Conservation (phyloP, 2,888 invertebrate species). For the Dicycla oo region DNA sequence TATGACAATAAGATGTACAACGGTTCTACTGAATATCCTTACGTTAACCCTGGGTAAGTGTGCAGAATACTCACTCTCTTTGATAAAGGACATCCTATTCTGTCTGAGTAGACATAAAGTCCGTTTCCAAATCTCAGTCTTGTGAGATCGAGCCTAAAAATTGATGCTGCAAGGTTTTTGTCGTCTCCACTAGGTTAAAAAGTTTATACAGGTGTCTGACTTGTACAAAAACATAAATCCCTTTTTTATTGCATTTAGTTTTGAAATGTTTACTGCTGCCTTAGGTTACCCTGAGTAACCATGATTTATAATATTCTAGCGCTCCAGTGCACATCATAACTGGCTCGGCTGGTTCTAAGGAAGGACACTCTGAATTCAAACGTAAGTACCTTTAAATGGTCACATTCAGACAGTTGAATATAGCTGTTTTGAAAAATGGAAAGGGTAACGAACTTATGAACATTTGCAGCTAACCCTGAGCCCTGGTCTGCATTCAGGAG, state of each 20-base stretch:
- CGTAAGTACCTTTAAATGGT: too few species aligned
- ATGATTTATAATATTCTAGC: conserved; percentile 81
- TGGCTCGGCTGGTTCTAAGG: conserved; percentile 87
- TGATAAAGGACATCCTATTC: neutral
- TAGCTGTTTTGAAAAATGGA: neutral
- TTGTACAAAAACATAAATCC: too few species aligned
- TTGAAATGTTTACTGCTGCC: too few species aligned
- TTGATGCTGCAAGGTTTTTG: too few species aligned
- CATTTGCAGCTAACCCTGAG: conserved; percentile 85
- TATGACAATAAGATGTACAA: conserved; percentile 95
- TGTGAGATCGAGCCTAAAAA: too few species aligned
- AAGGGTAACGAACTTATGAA: neutral
- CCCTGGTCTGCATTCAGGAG: conserved; percentile 93
- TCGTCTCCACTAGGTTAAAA: too few species aligned
- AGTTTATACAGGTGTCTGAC: too few species aligned
- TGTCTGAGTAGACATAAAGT: too few species aligned
- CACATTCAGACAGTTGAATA: neutral
- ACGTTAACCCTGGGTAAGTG: conserved; percentile 88
- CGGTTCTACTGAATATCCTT: conserved; percentile 89
- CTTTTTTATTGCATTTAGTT: too few species aligned
- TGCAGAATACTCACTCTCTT: too few species aligned
- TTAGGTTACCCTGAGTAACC: too few species aligned
- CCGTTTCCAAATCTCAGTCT: too few species aligned
- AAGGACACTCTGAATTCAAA: conserved; percentile 93
- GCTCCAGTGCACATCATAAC: conserved; percentile 96